A percentile compares a stretch with the other conserved stretches of the same genome.
Evolutionary conservation across 2,888 invertebrate species (phyloP).

Genomic region (Sepioteuthis lessoniana): DNA sequence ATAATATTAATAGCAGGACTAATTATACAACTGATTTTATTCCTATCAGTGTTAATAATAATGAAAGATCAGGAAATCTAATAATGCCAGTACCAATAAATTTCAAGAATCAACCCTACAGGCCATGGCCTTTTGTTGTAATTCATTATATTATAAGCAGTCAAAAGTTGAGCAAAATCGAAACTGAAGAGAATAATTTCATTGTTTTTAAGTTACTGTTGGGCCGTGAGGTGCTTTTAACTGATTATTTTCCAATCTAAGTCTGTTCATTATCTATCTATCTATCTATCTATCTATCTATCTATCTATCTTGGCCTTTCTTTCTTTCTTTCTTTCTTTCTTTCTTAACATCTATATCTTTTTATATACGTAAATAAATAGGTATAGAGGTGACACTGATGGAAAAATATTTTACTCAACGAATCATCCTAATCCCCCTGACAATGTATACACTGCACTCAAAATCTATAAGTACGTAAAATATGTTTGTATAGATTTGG

Average conservation of each 20-base stretch:
- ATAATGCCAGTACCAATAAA: not conserved
- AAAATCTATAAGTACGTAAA: too few species aligned
- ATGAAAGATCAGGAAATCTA: not conserved
- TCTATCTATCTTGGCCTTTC: too few species aligned
- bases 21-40: too few species aligned
- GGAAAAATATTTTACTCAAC: too few species aligned
- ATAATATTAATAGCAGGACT: too few species aligned
- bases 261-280: not conserved
- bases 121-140: not conserved
- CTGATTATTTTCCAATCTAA: not conserved
- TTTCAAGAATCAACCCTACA: not conserved
- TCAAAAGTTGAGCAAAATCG: not conserved
- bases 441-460: too few species aligned
- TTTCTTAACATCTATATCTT: not conserved
- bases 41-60: not conserved
- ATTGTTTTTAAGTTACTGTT: not conserved
- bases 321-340: not conserved
- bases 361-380: not conserved
- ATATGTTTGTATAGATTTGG: too few species aligned
- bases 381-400: too few species aligned
- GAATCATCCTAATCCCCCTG: too few species aligned
- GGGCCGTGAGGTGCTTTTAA: not conserved
- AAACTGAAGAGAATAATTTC: not conserved
- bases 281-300: not conserved
- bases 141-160: not conserved